Evolutionary conservation across 1,140 invertebrate genomes (phyloP).

Genomic region (Drosophila nasuta): DNA sequence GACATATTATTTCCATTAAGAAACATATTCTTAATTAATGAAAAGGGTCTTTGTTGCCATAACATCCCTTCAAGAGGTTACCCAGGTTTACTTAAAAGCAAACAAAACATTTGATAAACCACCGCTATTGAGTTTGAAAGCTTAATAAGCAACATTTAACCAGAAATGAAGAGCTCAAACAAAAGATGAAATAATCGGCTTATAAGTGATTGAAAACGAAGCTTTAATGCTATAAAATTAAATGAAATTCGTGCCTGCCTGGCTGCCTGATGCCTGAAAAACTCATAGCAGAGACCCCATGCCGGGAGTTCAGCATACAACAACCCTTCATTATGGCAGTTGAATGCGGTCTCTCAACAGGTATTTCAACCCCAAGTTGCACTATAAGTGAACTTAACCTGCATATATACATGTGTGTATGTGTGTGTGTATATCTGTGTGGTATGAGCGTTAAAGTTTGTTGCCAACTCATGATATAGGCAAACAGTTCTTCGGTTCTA

Average conservation of each 20-base stretch:
- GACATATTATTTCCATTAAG: too few species aligned
- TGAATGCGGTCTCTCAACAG: constrained; percentile 27
- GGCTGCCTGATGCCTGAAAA: neutral
- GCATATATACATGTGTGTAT: constrained; percentile 17
- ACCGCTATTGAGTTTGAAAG: neutral
- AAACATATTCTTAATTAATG: too few species aligned
- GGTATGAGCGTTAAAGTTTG: constrained; percentile 27
- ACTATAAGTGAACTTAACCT: constrained; percentile 30
- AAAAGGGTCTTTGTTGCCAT: too few species aligned
- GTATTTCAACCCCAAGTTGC: constrained; percentile 46
- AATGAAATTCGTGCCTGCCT: neutral
- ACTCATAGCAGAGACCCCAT: neutral
- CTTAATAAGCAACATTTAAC: neutral
- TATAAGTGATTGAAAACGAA: constrained; percentile 2
- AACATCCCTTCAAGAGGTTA: neutral
- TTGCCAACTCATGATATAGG: constrained; percentile 43
- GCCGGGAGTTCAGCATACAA: constrained; percentile 7
- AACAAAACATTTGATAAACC: neutral
- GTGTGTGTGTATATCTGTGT: neutral
- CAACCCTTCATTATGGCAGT: constrained; percentile 13
- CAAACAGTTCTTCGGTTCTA: constrained; percentile 62
- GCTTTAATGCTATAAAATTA: constrained; percentile 5
- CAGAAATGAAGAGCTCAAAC: constrained; percentile 1
- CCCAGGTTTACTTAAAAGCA: neutral
- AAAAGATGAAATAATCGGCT: constrained; percentile 3